Evolutionary conservation across 2,888 invertebrate species (phyloP), one percentile per base, ranked within the genome.

Genomic region (Spodoptera picta): DNA sequence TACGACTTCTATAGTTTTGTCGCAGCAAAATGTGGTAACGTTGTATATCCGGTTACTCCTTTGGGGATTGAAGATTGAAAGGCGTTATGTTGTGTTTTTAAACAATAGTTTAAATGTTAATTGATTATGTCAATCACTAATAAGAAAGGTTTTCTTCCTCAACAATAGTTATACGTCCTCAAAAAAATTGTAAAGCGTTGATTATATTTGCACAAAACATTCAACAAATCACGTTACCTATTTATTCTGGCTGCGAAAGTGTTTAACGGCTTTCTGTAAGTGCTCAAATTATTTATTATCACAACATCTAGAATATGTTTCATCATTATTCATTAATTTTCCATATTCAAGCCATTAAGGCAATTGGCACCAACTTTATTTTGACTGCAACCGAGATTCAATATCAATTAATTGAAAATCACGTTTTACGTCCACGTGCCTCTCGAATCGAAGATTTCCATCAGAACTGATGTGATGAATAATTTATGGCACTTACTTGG

Each of bases 341-440:
- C 42, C 51, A 54, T 50, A 73, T 68, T 55, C 61, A 60, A 76
- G 31, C 36, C 56, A 60, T 56, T 59, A 63, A 60, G 63, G 50
- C 57, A 71, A 64, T 75, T 73, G 71, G 75, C 69, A 70, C 65
- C n/a, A 56, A 52, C 44, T 14, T 54, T 72, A 72, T 74, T 71
- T 52, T 70, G 54, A 63, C 63, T 59, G 60, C 64, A 57, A 57
- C 67, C 62, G 46, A 64, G 54, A 56, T 62, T 72, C 46, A 74
- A 71, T 71, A 63, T 71, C 59, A 48, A 52, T 61, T 45, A 54
- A 77, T 71, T 65, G 54, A 51, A 55, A 54, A 60, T 75, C 83
- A 84, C 82, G 83, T 83, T 83, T 75, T 52, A 12, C 12, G 53
- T 67, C 67, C 79, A 80, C 81, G 83, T 81, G 80, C 48, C 23